Evolutionary conservation across 2,888 invertebrate species (phyloP).

Genomic region (Zele albiditarsus): DNA sequence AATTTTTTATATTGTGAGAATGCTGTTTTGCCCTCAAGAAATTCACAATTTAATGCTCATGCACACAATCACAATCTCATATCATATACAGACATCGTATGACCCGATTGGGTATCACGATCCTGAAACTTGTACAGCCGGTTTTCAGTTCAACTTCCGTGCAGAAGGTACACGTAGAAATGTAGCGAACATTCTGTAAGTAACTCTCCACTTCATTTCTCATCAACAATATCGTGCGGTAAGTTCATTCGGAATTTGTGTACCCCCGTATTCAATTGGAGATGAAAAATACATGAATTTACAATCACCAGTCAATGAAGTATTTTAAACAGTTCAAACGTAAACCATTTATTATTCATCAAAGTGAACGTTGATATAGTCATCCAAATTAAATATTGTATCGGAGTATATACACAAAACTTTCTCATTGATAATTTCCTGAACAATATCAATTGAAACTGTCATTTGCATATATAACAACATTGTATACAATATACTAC

Average conservation of each 20-base stretch:
- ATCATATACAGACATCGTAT: not conserved
- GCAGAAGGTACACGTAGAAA: conserved; percentile 5
- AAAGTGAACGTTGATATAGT: no score
- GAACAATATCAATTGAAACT: not conserved
- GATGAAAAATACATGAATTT: no score
- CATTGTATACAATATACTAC: not conserved
- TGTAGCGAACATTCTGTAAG: not conserved
- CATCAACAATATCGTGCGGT: not conserved
- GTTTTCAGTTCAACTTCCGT: conserved; percentile 30
- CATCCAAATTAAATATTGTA: no score
- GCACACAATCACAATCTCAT: not conserved
- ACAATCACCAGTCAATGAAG: no score
- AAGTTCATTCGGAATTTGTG: not conserved
- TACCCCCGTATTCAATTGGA: not conserved
- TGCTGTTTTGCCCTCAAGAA: not conserved
- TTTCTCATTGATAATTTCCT: not conserved
- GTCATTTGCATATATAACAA: not conserved
- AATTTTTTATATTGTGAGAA: not conserved
- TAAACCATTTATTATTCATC: no score
- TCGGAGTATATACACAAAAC: not conserved
- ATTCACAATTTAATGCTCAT: not conserved
- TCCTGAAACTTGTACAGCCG: conserved; percentile 29
- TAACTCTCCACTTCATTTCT: not conserved
- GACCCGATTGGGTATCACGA: conserved; percentile 15
- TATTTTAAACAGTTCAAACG: no score